Evolutionary conservation across 2,113 vertebrate genomes (phyloP).

Genomic region (Pelobates fuscus): DNA sequence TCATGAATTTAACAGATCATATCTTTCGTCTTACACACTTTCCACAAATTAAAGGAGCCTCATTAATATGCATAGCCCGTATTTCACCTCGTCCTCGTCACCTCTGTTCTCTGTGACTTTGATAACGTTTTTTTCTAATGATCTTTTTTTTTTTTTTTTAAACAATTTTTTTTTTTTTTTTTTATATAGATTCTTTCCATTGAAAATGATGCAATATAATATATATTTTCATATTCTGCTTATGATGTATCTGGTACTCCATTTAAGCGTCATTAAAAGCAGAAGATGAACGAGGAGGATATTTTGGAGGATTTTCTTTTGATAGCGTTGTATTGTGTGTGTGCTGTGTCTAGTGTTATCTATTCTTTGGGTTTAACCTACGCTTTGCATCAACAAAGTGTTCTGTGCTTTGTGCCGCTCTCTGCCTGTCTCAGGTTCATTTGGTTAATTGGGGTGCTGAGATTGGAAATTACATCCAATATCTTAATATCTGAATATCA

Average conservation of each 20-base stretch:
- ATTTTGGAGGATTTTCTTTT: conserved; percentile 14
- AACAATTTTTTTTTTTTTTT: conserved; percentile 10
- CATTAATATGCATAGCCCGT: conserved; percentile 45
- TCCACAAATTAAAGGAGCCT: conserved; percentile 30
- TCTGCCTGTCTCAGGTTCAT: background rate
- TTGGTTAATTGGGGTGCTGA: conserved; percentile 25
- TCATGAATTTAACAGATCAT: conserved; percentile 10
- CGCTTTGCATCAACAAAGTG: background rate
- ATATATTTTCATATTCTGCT: too few species aligned
- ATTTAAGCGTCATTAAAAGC: too few species aligned
- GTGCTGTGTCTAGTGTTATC: too few species aligned
- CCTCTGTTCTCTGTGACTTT: conserved; percentile 29
- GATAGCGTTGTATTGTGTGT: too few species aligned
- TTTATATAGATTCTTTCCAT: conserved; percentile 14
- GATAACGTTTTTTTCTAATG: conserved; percentile 32
- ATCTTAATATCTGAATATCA: too few species aligned
- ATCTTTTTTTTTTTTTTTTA: conserved; percentile 37
- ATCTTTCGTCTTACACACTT: conserved; percentile 29
- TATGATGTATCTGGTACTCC: too few species aligned
- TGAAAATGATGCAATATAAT: background rate
- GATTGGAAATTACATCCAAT: conserved; percentile 29
- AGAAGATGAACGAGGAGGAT: background rate
- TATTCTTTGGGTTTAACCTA: too few species aligned
- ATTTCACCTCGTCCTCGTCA: conserved; percentile 36
- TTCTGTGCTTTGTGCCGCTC: background rate